Evolutionary conservation across 2,888 invertebrate genomes (phyloP), one percentile per base, ranked within the genome.

Genomic region (Drosophila atroscutellata): DNA sequence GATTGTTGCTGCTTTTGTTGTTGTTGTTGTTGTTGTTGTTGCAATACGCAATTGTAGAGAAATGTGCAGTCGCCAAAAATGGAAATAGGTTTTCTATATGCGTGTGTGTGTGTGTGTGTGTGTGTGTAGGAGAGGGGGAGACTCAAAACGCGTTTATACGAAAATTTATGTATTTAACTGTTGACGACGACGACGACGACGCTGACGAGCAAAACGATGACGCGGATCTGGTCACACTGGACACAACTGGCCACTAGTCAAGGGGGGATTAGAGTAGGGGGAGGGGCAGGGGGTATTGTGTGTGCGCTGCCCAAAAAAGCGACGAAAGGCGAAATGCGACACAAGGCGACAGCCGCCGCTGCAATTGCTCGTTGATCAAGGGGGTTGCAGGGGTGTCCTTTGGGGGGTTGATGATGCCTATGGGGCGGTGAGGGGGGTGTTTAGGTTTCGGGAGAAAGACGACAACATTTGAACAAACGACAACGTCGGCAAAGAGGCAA

Each of bases 81-180:
- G 66, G 63, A 63, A 75, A 75, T 70, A 32, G 57, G 54, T 55
- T 77, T 80, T 65, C 34, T 26, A 36, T 26, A 24, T 34, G 18
- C 18, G 24, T 2, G 24, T n/a, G 36, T 36, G 34, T 2, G 24
- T n/a, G 36, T 36, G 34, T 52, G 28, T 8, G 2, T 4, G n/a
- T 13, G 36, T 32, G 32, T 32, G 32, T 32, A 4, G n/a, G 7
- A 2, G n/a, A 15, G 5, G 18, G 26, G n/a, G 77, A 66, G 63
- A 66, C 82, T 72, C 73, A 76, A 87, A 87, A 85, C 83, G 90
- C 88, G 90, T 89, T 89, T 86, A 86, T 87, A 89, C 83, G 88
- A 88, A 85, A 86, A 86, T 90, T 90, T 88, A 90, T 90, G 86
- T 82, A 86, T 86, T 86, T 90, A 86, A 82, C 90, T 81, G 89